phyloP scores from a whole-genome alignment of 2,888 invertebrate species.

The Noctuana brunneofusca region DNA sequence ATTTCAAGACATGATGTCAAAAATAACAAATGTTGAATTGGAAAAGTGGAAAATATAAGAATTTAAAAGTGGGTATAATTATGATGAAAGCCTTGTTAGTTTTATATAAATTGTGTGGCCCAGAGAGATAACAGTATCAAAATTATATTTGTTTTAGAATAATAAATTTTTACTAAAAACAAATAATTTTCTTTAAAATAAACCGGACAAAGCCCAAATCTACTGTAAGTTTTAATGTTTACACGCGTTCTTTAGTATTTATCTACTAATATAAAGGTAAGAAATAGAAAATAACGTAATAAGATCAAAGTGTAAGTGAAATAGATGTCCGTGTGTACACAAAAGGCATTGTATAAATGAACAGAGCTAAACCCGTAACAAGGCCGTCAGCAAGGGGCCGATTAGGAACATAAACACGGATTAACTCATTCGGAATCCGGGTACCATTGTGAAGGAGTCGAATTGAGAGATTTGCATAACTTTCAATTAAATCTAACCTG shows the following conservation, averaged over 20 bases:
- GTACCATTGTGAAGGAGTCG: slow-evolving; percentile 80
- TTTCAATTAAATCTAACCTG: slow-evolving; percentile 81
- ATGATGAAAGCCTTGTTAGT: too few relatives aligned
- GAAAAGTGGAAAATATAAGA: not conserved
- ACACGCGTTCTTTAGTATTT: not conserved
- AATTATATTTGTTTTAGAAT: too few relatives aligned
- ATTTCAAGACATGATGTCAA: not conserved
- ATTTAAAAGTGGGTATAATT: too few relatives aligned
- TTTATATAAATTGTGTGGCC: too few relatives aligned
- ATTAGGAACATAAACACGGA: slow-evolving; percentile 82
- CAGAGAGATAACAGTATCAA: too few relatives aligned
- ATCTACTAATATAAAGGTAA: not conserved
- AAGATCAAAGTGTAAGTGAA: slow-evolving; percentile 54
- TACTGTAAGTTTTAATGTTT: too few relatives aligned
- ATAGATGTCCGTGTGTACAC: slow-evolving; percentile 68
- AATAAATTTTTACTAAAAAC: too few relatives aligned
- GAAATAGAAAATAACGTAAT: not conserved
- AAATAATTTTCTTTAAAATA: too few relatives aligned
- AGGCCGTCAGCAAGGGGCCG: slow-evolving; percentile 76
- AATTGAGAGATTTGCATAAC: slow-evolving; percentile 82
- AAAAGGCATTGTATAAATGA: slow-evolving; percentile 78
- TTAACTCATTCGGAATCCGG: slow-evolving; percentile 82
- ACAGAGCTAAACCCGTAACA: slow-evolving; percentile 77
- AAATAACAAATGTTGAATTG: not conserved
- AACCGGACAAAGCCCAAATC: too few relatives aligned